Base-by-base conservation (phyloP, 2,113 vertebrate genomes). In the Mormyrus iriodes region DNA sequence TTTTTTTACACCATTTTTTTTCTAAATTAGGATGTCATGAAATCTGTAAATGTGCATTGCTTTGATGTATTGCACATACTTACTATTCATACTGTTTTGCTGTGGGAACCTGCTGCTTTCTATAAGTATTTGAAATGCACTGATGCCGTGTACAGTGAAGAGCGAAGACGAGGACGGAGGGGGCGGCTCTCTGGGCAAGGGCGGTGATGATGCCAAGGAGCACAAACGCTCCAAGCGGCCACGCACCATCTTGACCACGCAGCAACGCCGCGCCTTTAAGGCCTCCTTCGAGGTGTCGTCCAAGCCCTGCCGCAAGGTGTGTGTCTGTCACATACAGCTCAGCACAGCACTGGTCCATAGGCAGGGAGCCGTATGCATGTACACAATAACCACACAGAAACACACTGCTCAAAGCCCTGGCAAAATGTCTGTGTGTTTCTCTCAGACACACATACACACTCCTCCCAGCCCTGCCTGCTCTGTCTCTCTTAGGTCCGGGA, bases 271-370 rank as follows among this genome's bases (percentile, higher is more conserved):
- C 0, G 97, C 97, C 0, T 98, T 98, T 93, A 98, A 98, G 93
- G 97, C 97, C 24, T 98, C 97, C 27, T 98, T 98, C n/a, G 97
- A 98, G 94, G 97, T 98, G 65, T 98, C 97, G 13, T 97, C 97
- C 4, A 98, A 98, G 55, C 97, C 97, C 10, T 98, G 97, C 91
- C 94, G 97, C 86, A 98, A 98, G 96, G 97, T 98, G 88, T 90
- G 92, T 65, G 8, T 51, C 55, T 49, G 7, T 61, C 44, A 9
- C 48, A 31, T 52, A 88, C 46, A 42, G 21, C 8, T 8, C 35
- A n/a, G 87, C 46, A 51, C 48, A 21, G 31, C 35, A 31, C 83
- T 8, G 52, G 76, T n/a, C 13, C 42, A 31, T 15, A 86, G 15
- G 51, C 24, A 27, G n/a, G 4, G n/a, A 3, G 48, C 44, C 48